Evolutionary conservation across 1,140 invertebrate species (phyloP).

Genomic region (Meloidogyne hapla): DNA sequence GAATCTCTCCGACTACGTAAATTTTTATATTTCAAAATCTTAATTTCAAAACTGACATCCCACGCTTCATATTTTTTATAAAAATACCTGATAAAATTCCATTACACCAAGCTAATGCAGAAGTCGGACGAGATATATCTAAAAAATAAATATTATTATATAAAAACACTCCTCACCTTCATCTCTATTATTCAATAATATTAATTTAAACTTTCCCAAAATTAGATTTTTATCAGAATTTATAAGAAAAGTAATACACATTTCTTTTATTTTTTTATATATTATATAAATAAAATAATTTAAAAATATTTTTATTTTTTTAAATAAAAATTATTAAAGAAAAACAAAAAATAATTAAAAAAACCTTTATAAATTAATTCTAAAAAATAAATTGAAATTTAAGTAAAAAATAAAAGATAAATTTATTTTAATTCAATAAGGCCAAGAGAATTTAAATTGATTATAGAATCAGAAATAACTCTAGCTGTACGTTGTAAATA

Average conservation of each 20-base stretch:
- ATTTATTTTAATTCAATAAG: slow-evolving; percentile 36
- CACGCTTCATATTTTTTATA: too few relatives aligned
- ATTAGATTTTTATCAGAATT: slow-evolving; percentile 16
- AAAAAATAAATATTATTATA: neutral
- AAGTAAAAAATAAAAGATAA: neutral
- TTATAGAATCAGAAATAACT: slow-evolving; percentile 79
- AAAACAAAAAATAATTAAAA: neutral
- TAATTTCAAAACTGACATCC: too few relatives aligned
- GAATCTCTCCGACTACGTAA: neutral
- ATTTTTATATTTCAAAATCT: neutral
- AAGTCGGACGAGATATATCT: slow-evolving; percentile 42
- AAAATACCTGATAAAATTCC: slow-evolving; percentile 47
- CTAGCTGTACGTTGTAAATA: slow-evolving; percentile 75
- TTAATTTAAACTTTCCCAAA: slow-evolving; percentile 34
- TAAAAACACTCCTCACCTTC: slow-evolving; percentile 19
- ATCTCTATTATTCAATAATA: slow-evolving; percentile 52
- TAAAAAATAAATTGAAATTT: neutral
- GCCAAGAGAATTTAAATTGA: slow-evolving; percentile 70
- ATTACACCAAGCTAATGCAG: slow-evolving; percentile 41
- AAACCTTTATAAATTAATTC: neutral
- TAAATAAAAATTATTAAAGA: slow-evolving; percentile 1
- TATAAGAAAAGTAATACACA: slow-evolving; percentile 47
- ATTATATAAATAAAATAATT: slow-evolving; percentile 21
- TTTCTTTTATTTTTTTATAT: slow-evolving; percentile 16
- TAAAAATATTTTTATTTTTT: slow-evolving; percentile 7